Conservation (phyloP, 2,113 vertebrate species). For the Ochotona princeps region DNA sequence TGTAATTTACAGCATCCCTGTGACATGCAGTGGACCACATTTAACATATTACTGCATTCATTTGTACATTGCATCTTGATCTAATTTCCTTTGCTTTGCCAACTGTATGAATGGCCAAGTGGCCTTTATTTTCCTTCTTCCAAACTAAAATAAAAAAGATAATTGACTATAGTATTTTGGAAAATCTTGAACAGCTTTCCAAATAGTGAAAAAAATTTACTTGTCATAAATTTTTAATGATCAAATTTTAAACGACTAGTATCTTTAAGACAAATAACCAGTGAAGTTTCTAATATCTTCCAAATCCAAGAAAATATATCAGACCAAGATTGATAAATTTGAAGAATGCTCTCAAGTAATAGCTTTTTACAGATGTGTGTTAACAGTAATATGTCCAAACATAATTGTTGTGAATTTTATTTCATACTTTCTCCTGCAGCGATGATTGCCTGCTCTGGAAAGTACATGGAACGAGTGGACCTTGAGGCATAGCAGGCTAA, state of each 20-base stretch:
- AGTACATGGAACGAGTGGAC: too few species aligned
- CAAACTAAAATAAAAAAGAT: neutral
- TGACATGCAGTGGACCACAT: neutral
- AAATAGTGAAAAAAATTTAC: neutral
- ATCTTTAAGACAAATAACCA: neutral
- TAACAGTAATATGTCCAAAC: neutral
- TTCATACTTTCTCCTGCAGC: neutral
- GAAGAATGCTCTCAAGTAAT: neutral
- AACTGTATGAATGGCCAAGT: neutral
- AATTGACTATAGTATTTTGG: neutral
- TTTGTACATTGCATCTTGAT: neutral
- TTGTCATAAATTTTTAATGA: neutral
- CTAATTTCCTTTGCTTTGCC: neutral
- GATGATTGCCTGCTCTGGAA: neutral
- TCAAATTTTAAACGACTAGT: neutral
- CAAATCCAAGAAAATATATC: neutral
- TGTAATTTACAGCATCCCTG: neutral
- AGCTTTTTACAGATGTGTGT: neutral
- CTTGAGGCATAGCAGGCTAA: too few species aligned
- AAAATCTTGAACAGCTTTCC: neutral
- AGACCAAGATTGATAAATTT: neutral
- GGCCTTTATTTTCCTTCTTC: neutral
- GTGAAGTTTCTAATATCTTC: neutral
- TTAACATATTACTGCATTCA: neutral
- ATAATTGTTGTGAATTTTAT: neutral